These are phyloP conservation scores for Bradynema listronoti DNA, from an alignment of 1,140 invertebrate genomes.

Conservation along the genomic window DNA sequence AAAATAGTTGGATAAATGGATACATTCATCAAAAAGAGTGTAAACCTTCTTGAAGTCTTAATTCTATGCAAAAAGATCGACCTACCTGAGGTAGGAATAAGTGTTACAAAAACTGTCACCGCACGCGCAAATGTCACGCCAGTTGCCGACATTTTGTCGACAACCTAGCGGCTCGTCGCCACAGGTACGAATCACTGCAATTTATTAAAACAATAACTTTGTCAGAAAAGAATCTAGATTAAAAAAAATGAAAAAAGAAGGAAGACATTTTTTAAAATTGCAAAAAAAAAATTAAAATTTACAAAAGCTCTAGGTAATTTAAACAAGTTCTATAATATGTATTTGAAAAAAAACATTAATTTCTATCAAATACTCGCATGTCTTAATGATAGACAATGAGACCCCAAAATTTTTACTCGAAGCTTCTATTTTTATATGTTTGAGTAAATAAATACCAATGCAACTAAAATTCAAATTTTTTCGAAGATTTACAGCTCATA, in stretches of 20 bases:
- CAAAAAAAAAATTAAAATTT: neutral
- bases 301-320: too few relatives aligned
- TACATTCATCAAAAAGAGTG: too few relatives aligned
- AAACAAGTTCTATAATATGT: neutral
- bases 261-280: neutral
- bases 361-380: too few relatives aligned
- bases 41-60: neutral
- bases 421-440: too few relatives aligned
- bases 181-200: constrained; percentile 41
- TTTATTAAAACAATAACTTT: too few relatives aligned
- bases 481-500: too few relatives aligned
- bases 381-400: too few relatives aligned
- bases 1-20: too few relatives aligned
- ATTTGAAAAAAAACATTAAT: neutral
- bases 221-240: neutral
- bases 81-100: constrained; percentile 32
- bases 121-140: constrained; percentile 40
- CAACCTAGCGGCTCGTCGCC: constrained; percentile 45
- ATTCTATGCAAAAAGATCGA: constrained; percentile 2
- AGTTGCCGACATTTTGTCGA: constrained; percentile 34
- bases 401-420: too few relatives aligned
- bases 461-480: too few relatives aligned
- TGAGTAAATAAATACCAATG: too few relatives aligned
- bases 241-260: neutral
- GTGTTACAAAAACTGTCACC: constrained; percentile 40